Evolutionary conservation across 2,113 vertebrate genomes (phyloP), one percentile per base, ranked within the genome.

Genomic region (Alethe castanea): DNA sequence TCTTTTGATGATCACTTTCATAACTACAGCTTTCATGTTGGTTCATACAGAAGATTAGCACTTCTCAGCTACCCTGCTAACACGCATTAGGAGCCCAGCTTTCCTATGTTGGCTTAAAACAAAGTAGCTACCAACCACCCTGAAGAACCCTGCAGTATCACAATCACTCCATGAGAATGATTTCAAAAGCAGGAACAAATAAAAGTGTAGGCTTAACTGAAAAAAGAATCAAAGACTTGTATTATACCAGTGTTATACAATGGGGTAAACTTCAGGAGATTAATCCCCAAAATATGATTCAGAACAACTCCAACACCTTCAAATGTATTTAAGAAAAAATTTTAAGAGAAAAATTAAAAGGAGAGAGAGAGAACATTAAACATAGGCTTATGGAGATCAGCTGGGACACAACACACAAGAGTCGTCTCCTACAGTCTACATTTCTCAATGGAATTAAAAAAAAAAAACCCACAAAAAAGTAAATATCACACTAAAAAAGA

Each of bases 151-250:
- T 88, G 91, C 84, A 66, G 42, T 56, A 93, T 38, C 74, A 65
- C 42, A 87, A 70, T 53, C 89, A 23, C 45, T 19, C 36, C 0
- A 0, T 50, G 89, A 86, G 57, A 95, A 90, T 42, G 14, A 79
- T 95, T 92, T 87, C 81, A 92, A 91, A 92, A 72, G 78, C 62
- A 70, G 33, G 91, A 95, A 94, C 87, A 96, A 93, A 93, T 87
- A 23, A 90, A 95, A 38, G 70, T 38, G 62, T 59, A 61, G 35
- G 54, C 26, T 92, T 50, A 72, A 77, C 12, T 19, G 35, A 82
- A 81, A 62, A 94, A 86, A 76, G 45, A 85, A 89, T 79, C 78
- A 89, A 82, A 91, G 78, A 35, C 53, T 81, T 79, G 31, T 71
- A 92, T 83, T 94, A 92, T 15, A 84, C 45, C 62, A 61, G 72